Base-by-base conservation (phyloP, 2,888 invertebrate species). In the Meghimatium bilineatum region DNA sequence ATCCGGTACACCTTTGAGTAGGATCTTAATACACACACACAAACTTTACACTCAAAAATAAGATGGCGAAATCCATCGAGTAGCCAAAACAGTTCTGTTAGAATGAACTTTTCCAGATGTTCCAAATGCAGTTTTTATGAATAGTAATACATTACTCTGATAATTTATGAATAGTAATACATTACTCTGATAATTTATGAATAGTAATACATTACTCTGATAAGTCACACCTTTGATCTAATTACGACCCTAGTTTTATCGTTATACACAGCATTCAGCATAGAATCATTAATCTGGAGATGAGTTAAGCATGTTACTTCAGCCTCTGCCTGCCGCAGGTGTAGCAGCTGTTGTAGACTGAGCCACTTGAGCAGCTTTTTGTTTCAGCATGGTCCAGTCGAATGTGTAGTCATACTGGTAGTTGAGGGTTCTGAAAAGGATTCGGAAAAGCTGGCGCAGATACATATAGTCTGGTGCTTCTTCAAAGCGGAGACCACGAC, bases 381-480 rank as follows among this genome's bases (percentile, higher is more conserved):
- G 99, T 93, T 99, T 98, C 94, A 99, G 95, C 96, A 99, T 97
- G 93, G 99, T 99, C 99, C 99, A 99, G 95, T 99, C 99, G 95
- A 99, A 99, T 92, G 97, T 97, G 95, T 98, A 99, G 95, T 99
- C 99, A 95, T 98, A 99, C 95, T 98, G 98, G 95, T 99, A 99
- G 95, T 99, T 99, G 94, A 99, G 96, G 90, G 99, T 99, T 94
- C 99, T 97, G 96, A 99, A 99, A 94, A 99, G 95, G 94, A 99
- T 99, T 94, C 99, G 97, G 96, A 97, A 98, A 94, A 98, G 95
- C 95, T 99, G 99, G 94, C 99, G 96, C 92, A 99, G 96, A 95
- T 99, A 99, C 98, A 99, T 99, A 95, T 99, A 99, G 95, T 99
- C 99, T 34, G 99, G 99, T 86, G 97, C 96, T 94, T 99, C 99